Conservation (phyloP, 2,113 vertebrate genomes). For the Nansenia antarctica region DNA sequence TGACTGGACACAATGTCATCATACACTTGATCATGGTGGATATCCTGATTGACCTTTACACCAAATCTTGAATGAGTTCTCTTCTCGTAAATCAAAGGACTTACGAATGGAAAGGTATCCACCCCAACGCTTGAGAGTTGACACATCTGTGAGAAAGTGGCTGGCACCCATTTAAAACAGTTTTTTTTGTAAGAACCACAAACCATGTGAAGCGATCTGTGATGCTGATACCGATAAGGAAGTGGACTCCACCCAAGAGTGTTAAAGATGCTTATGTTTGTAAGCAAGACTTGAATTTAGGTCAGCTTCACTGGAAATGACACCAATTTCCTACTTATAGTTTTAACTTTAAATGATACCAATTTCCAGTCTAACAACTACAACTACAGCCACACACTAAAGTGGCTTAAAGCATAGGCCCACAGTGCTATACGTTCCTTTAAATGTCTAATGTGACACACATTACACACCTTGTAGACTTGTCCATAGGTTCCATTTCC, state of each 20-base stretch:
- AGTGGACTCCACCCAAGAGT: constrained; percentile 44
- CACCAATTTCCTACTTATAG: not conserved
- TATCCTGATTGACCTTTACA: not conserved
- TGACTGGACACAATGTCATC: not conserved
- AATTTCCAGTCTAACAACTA: not conserved
- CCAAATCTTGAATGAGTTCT: not conserved
- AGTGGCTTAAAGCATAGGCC: not conserved
- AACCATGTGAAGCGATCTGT: constrained; percentile 6
- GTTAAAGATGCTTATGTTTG: constrained; percentile 25
- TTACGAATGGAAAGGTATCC: not conserved
- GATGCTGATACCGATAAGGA: constrained; percentile 25
- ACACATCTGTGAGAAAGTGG: constrained; percentile 16
- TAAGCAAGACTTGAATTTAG: not conserved
- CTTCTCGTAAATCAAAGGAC: not conserved
- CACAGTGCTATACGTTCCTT: not conserved
- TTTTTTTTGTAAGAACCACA: constrained; percentile 21
- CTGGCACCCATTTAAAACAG: constrained; percentile 14
- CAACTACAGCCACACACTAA: not conserved
- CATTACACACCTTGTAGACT: constrained; percentile 84
- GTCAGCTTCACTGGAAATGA: not conserved
- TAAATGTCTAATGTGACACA: not conserved
- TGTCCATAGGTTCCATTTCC: constrained; percentile 87
- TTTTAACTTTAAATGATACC: not conserved
- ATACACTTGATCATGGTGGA: not conserved
- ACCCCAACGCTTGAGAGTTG: not conserved